Base-by-base conservation (phyloP, 2,888 invertebrate genomes). In the Heliconius ethilla region DNA sequence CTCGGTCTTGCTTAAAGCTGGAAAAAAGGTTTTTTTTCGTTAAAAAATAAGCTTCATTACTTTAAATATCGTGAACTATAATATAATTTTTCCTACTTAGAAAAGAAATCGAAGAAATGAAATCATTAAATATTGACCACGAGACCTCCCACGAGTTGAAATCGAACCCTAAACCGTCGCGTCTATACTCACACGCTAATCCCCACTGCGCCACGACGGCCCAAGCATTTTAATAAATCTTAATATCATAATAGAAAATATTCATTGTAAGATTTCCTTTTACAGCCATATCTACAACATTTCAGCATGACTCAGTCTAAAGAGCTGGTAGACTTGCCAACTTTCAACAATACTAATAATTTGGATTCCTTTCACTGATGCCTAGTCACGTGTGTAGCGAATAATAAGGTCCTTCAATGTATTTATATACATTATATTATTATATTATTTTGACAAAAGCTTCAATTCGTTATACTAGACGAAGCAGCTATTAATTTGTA, bases 271-370 rank as follows among this genome's bases (percentile, higher is more conserved):
- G 25, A 69, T 69, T 69, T 45, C 40, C 69, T 69, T 69, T 25
- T 45, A 45, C 69, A 37, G 33, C 22, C 69, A 45, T 45, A 25
- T 69, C 45, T 25, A 69, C 45, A 69, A 45, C 25, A 45, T 40
- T 69, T 67, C 67, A 40, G 70, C 51, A 62, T 63, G n/a, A 76
- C 29, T 22, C 29, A 70, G 45, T 63, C 76, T 63, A 70, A 76
- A 62, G 69, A 76, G 76, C 45, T 45, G 33, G 63, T 62, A 40
- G 63, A 69, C 62, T 73, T 76, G 79, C 76, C 69, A 76, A 79
- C 51, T 79, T 76, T 27, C 76, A 29, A 76, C 79, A 55, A 76
- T 76, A 74, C 69, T 40, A 76, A 59, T 59, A 72, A 51, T 25
- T 59, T 59, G 33, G 33, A 72, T 59, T 59, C 72, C 72, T 51